A percentile compares a stretch with the other conserved stretches of the same genome.
Conservation (phyloP, 2,113 vertebrate genomes). For the Campylomormyrus tamandua region DNA sequence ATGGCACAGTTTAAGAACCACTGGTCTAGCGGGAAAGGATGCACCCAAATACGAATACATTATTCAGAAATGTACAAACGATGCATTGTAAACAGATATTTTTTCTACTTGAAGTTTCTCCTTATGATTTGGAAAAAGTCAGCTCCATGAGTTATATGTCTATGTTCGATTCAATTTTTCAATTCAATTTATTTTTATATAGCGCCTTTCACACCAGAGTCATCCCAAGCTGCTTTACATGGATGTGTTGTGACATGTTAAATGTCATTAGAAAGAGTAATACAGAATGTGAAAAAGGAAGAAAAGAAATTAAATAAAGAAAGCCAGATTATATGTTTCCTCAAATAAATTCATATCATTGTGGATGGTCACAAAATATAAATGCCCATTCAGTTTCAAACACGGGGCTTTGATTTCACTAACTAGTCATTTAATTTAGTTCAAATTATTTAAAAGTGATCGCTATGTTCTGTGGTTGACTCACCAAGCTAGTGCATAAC, state of each 20-base stretch:
- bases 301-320: no score
- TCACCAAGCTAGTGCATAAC: background rate
- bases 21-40: background rate
- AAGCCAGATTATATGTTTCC: background rate
- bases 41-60: no score
- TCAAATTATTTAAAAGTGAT: background rate
- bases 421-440: background rate
- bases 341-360: background rate
- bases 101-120: background rate
- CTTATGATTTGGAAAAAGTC: background rate
- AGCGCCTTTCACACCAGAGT: no score
- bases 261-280: no score
- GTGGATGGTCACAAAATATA: background rate
- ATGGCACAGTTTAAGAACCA: background rate
- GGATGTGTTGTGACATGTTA: no score
- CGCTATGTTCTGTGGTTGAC: background rate
- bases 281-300: no score
- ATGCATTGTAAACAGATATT: background rate
- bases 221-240: no score
- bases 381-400: background rate
- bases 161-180: background rate
- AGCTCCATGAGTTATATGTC: background rate
- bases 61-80: no score
- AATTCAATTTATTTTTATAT: no score
- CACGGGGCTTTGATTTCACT: background rate